A percentile compares a stretch with the other conserved stretches of the same genome.
phyloP scores from a whole-genome alignment of 2,797 vertebrate species.

The Delichon dasypus region DNA sequence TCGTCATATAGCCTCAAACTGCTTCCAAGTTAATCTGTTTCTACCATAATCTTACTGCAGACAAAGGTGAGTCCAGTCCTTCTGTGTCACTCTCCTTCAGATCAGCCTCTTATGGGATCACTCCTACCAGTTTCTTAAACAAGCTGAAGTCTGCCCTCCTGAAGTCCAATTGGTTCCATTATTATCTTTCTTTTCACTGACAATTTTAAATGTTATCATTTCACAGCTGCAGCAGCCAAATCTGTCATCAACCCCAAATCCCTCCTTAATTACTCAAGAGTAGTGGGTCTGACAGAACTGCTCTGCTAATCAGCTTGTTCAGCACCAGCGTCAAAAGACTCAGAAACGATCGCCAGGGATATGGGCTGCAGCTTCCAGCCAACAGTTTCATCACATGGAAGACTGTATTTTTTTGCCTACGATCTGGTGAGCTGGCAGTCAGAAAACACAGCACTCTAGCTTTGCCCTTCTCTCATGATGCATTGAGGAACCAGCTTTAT shows the following conservation, averaged over 20 bases:
- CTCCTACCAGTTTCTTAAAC: background rate
- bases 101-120: background rate
- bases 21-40: background rate
- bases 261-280: background rate
- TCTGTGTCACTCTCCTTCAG: background rate
- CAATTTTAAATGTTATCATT: background rate
- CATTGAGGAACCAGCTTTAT: background rate
- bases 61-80: background rate
- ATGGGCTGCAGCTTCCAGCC: background rate
- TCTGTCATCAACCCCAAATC: background rate
- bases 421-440: background rate
- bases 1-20: background rate
- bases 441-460: background rate
- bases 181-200: background rate
- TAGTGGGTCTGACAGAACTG: background rate
- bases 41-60: background rate
- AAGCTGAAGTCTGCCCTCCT: background rate
- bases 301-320: background rate
- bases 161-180: background rate
- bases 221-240: background rate
- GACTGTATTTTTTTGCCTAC: background rate
- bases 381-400: background rate
- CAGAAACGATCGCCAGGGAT: background rate
- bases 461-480: background rate
- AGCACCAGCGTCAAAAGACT: background rate